Evolutionary conservation across 2,113 vertebrate species (phyloP).

Genomic region (Ursus arctos): DNA sequence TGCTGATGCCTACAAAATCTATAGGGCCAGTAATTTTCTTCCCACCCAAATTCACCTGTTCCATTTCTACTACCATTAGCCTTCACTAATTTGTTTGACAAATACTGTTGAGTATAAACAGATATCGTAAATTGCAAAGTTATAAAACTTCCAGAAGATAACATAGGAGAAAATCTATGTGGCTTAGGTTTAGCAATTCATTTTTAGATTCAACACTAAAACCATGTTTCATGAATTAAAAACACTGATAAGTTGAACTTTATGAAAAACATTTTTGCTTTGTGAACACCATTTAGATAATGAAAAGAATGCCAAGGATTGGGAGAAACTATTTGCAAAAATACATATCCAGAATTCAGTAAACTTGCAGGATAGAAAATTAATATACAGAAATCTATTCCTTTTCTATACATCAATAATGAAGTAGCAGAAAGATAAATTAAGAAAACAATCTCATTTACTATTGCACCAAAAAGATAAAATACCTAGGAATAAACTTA

Average conservation of each 20-base stretch:
- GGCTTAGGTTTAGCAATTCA: background rate
- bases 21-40: slow-evolving; percentile 23
- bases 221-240: background rate
- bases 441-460: background rate
- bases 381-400: background rate
- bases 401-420: background rate
- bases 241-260: slow-evolving; percentile 16
- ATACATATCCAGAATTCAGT: background rate
- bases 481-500: background rate
- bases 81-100: slow-evolving; percentile 34
- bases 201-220: slow-evolving; percentile 46
- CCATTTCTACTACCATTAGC: slow-evolving; percentile 19
- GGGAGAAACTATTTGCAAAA: slow-evolving; percentile 33
- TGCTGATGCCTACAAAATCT: slow-evolving; percentile 41
- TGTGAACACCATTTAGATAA: background rate
- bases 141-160: slow-evolving; percentile 2
- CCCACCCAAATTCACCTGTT: background rate
- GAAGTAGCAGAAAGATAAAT: background rate
- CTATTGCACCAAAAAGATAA: background rate
- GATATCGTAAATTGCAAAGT: slow-evolving; percentile 51
- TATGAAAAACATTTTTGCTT: slow-evolving; percentile 14
- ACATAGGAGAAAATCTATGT: slow-evolving; percentile 39
- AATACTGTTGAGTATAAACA: background rate
- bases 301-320: background rate
- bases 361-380: background rate